phyloP scores from a whole-genome alignment of 2,888 invertebrate genomes.

The Erebia palarica region DNA sequence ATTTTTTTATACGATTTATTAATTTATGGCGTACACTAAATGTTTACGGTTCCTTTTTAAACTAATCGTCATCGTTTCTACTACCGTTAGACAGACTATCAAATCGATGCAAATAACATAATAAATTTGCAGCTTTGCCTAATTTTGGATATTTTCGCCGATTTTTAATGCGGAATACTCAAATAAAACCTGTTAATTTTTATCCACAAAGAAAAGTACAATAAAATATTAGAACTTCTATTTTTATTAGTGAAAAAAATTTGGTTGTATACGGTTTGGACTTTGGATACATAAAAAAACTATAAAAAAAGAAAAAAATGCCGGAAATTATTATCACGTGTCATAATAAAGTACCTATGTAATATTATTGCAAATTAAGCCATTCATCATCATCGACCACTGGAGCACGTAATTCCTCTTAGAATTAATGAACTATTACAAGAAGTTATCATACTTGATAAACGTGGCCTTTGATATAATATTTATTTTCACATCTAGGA shows the following conservation, averaged over 20 bases:
- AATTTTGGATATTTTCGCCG: constrained; percentile 60
- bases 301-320: too few relatives aligned
- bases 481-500: background rate
- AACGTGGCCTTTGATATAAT: too few relatives aligned
- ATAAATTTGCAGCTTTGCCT: constrained; percentile 66
- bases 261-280: background rate
- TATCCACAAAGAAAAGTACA: background rate
- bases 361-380: too few relatives aligned
- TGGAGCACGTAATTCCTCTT: too few relatives aligned
- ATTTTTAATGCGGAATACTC: constrained; percentile 41
- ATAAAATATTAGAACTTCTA: too few relatives aligned
- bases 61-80: constrained; percentile 40
- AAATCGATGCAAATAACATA: constrained; percentile 41
- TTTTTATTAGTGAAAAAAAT: background rate
- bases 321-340: too few relatives aligned
- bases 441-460: too few relatives aligned
- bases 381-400: too few relatives aligned
- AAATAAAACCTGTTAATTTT: constrained; percentile 30
- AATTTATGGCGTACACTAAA: constrained; percentile 36
- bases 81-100: constrained; percentile 49
- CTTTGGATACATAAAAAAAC: too few relatives aligned
- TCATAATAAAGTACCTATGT: too few relatives aligned
- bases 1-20: constrained; percentile 36
- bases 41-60: constrained; percentile 38
- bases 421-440: too few relatives aligned